A percentile compares a stretch with the other conserved stretches of the same genome.
phyloP scores from a whole-genome alignment of 2,113 vertebrate genomes.

The Pterocles orientalis region DNA sequence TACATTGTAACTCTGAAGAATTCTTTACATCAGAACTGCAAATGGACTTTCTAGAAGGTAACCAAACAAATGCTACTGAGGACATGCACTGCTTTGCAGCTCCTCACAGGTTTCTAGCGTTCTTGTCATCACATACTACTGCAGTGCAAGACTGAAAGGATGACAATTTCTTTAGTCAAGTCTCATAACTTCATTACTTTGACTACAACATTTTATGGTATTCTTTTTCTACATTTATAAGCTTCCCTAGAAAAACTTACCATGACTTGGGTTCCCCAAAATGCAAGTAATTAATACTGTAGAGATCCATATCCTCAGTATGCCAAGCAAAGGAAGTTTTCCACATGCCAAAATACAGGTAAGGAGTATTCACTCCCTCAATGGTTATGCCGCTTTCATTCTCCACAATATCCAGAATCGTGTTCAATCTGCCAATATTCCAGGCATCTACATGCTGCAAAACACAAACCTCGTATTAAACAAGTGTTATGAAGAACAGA shows the following conservation, averaged over 20 bases:
- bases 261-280: conserved; percentile 97
- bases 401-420: conserved; percentile 92
- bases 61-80: background rate
- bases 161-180: background rate
- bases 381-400: conserved; percentile 93
- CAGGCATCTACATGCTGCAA: conserved; percentile 84
- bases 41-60: background rate
- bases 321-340: conserved; percentile 98
- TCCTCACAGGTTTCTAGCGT: background rate
- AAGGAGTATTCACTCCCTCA: conserved; percentile 93
- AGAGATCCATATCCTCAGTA: conserved; percentile 98
- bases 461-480: background rate
- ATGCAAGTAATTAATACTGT: conserved; percentile 96
- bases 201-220: background rate
- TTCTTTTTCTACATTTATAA: background rate
- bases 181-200: background rate
- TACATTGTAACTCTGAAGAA: background rate
- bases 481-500: background rate
- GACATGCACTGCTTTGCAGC: background rate
- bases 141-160: background rate
- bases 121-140: background rate
- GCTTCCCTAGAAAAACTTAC: conserved; percentile 72
- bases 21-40: background rate
- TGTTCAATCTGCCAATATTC: conserved; percentile 92
- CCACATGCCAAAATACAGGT: conserved; percentile 98